Conservation (phyloP, 2,888 invertebrate species). For the Psococerastis gibbosa region DNA sequence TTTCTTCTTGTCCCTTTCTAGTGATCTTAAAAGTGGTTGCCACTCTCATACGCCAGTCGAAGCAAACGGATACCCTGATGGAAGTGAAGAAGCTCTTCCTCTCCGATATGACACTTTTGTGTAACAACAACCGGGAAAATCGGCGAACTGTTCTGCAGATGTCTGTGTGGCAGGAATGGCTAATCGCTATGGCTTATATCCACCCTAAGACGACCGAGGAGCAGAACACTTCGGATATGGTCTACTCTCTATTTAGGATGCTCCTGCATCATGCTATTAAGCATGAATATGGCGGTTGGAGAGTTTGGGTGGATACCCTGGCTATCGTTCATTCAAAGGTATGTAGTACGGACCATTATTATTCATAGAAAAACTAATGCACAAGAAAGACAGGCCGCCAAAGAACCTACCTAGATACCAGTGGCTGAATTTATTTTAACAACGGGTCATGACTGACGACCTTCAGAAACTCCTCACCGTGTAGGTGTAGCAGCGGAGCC, state of each 20-base stretch:
- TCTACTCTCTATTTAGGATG: constrained; percentile 93
- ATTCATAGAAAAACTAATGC: not conserved
- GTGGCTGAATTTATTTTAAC: no score
- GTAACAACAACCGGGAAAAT: constrained; percentile 94
- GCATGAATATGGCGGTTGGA: constrained; percentile 98
- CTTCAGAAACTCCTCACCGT: no score
- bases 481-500: no score
- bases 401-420: no score
- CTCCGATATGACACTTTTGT: constrained; percentile 94
- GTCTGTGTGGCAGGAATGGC: constrained; percentile 99
- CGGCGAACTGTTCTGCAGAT: constrained; percentile 93
- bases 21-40: constrained; percentile 99
- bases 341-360: constrained; percentile 17
- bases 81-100: constrained; percentile 93
- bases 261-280: constrained; percentile 96
- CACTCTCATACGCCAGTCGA: constrained; percentile 88
- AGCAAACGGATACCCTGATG: constrained; percentile 73
- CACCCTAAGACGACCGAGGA: constrained; percentile 91
- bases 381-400: no score
- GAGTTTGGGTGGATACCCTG: constrained; percentile 98
- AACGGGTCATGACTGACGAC: no score
- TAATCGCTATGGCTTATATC: constrained; percentile 95
- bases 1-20: constrained; percentile 29
- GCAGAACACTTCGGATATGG: constrained; percentile 94
- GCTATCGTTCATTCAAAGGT: constrained; percentile 99